Evolutionary conservation across 2,888 invertebrate genomes (phyloP), one percentile per base, ranked within the genome.

Genomic region (Salticus scenicus): DNA sequence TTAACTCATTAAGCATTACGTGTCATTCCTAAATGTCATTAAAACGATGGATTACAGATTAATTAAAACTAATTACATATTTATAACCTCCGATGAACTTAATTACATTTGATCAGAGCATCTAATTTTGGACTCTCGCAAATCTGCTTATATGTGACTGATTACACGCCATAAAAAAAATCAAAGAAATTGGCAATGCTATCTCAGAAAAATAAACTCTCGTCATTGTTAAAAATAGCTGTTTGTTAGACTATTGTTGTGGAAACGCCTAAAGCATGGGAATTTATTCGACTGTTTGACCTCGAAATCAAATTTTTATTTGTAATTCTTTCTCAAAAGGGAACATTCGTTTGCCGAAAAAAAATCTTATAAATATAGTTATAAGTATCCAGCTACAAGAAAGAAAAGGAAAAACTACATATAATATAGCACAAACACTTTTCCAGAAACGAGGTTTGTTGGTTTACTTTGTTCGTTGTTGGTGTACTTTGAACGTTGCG

Each of bases 401-500:
- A 69, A 31, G 33, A 70, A 42, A 33, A 74, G 64, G 41, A 63
- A 37, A 64, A 24, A 4, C 57, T 17, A 17, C 42, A 17, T 47
- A 79, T 74, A 81, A 81, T 81, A 74, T 57, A 74, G 67, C 69
- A 63, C 74, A 67, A 75, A 69, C 63, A 70, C 30, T 41, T 63
- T 70, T 70, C 20, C 30, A 30, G 51, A 41, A 33, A 42, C 28
- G 27, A n/a, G 75, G 74, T 57, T 81, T 81, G 81, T 81, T 81
- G 69, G 81, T 81, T 81, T 81, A 75, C 81, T 81, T 75, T 75
- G 70, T 74, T 81, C 81, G 33, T 14, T 63, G 69, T 24, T 24
- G 57, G 73, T 80, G 57, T 74, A 74, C 69, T 74, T 67, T 80
- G 24, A 31, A 27, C 42, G 24, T 74, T 74, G 57, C 57, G 51